phyloP scores from a whole-genome alignment of 1,140 invertebrate genomes.

The Neocloeon triangulifer region DNA sequence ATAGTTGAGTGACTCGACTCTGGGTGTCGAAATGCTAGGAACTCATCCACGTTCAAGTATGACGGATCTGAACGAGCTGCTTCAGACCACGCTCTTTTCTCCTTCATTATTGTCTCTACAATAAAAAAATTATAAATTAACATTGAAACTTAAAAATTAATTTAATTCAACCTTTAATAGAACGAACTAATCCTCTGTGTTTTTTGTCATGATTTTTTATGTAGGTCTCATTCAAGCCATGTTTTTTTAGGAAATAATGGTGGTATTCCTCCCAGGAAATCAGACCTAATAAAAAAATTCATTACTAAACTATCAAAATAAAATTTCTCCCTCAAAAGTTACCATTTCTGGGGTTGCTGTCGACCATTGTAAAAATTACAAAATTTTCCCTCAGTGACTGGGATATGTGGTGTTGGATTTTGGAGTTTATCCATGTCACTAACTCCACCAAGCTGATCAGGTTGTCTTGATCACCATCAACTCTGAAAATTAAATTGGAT shows the following conservation, averaged over 20 bases:
- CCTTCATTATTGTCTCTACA: slow-evolving; percentile 42
- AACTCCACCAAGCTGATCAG: slow-evolving; percentile 38
- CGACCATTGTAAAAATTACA: slow-evolving; percentile 43
- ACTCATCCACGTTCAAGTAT: slow-evolving; percentile 48
- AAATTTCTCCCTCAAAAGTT: slow-evolving; percentile 6
- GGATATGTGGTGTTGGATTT: slow-evolving; percentile 52
- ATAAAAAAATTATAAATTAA: slow-evolving; percentile 8
- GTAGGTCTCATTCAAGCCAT: slow-evolving; percentile 38
- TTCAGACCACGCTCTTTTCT: slow-evolving; percentile 57
- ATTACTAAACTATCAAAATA: not conserved
- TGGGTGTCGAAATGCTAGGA: slow-evolving; percentile 57
- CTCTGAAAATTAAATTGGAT: slow-evolving; percentile 24
- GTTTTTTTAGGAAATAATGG: slow-evolving; percentile 37
- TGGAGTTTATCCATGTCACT: slow-evolving; percentile 42
- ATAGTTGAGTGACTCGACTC: slow-evolving; percentile 55
- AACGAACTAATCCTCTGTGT: slow-evolving; percentile 24
- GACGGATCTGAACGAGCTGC: slow-evolving; percentile 49
- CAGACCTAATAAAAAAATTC: slow-evolving; percentile 23
- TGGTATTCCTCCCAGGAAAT: slow-evolving; percentile 63
- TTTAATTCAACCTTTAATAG: slow-evolving; percentile 19
- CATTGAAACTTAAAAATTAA: not conserved
- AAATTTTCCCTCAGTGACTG: slow-evolving; percentile 47
- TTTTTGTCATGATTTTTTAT: slow-evolving; percentile 39
- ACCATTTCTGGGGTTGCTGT: slow-evolving; percentile 50
- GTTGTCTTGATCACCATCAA: slow-evolving; percentile 36